Conservation (phyloP, 1,140 invertebrate species). For the Microvelia longipes region DNA sequence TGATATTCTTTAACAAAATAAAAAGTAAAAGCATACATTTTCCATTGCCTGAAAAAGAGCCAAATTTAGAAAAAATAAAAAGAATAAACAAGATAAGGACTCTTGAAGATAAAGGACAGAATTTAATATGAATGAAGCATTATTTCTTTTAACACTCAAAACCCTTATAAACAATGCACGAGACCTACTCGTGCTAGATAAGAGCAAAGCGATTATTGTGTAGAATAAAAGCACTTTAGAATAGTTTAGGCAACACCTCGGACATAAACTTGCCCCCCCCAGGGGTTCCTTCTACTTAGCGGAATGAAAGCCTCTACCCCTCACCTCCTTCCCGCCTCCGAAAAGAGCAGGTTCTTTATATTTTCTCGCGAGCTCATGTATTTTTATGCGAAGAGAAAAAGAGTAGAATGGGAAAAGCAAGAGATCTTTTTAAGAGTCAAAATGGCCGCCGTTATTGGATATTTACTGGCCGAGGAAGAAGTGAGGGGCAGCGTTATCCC, state of each 20-base stretch:
- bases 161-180: background rate
- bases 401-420: background rate
- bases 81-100: no score
- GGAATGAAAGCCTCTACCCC: background rate
- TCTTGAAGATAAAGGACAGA: background rate
- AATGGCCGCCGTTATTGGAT: constrained; percentile 4
- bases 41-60: no score
- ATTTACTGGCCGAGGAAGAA: background rate
- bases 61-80: no score
- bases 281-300: background rate
- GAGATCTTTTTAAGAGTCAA: constrained; percentile 1
- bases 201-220: background rate
- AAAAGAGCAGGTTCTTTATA: constrained; percentile 2
- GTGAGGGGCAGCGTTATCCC: background rate
- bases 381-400: background rate
- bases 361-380: constrained; percentile 3
- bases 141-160: background rate
- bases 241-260: background rate
- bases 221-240: background rate
- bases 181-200: no score
- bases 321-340: no score
- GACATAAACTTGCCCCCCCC: background rate
- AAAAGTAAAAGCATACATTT: no score
- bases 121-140: background rate
- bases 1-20: no score